phyloP scores from a whole-genome alignment of 2,113 vertebrate species.

The Numida meleagris region DNA sequence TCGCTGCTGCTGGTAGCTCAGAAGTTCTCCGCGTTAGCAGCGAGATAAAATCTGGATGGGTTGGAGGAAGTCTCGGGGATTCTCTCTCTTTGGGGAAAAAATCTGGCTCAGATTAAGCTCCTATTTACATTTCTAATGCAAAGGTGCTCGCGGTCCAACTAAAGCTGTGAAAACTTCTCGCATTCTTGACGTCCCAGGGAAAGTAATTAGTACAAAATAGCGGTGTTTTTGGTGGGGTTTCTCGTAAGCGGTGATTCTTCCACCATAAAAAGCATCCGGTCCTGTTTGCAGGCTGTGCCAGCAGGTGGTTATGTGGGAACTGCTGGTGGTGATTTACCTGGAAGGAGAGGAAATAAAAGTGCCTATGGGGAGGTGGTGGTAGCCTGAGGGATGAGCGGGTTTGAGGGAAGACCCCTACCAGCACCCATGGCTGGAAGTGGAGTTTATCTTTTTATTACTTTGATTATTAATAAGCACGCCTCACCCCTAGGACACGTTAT shows the following conservation, averaged over 20 bases:
- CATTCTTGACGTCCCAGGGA: neutral
- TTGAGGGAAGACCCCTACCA: neutral
- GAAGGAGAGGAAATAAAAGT: too few relatives aligned
- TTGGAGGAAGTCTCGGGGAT: neutral
- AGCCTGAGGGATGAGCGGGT: neutral
- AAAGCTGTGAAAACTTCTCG: neutral
- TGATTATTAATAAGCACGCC: neutral
- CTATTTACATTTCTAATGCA: neutral
- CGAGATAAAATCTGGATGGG: neutral
- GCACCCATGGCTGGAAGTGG: neutral
- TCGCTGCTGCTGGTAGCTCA: neutral
- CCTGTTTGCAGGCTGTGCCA: neutral
- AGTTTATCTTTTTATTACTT: neutral
- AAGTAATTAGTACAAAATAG: neutral
- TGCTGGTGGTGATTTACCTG: neutral
- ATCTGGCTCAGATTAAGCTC: neutral
- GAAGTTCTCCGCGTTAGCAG: neutral
- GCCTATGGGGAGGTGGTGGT: neutral
- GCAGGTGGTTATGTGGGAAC: fast-evolving
- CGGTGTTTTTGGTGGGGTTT: fast-evolving
- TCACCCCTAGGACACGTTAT: neutral
- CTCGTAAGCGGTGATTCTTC: neutral
- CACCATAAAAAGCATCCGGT: neutral
- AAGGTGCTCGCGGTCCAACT: neutral
- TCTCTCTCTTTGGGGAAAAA: constrained; percentile 8